Conservation (phyloP, 1,140 invertebrate genomes). For the Saxidomus purpurata region DNA sequence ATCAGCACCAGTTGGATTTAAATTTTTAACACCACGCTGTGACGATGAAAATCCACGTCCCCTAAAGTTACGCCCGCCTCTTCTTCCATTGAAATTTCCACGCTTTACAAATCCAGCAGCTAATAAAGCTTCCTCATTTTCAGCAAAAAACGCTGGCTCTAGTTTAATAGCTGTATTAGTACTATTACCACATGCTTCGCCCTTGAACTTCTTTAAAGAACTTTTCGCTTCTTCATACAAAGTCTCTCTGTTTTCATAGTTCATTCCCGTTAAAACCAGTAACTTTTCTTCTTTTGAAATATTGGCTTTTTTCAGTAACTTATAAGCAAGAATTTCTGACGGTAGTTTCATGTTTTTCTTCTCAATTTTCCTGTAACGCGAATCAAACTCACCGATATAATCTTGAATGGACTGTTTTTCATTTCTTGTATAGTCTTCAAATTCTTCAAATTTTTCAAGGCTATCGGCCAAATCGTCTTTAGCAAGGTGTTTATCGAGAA, state of each 20-base stretch:
- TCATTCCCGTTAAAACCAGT: slow-evolving; percentile 71
- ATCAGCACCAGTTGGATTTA: slow-evolving; percentile 61
- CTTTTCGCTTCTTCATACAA: slow-evolving; percentile 70
- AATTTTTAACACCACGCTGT: no score
- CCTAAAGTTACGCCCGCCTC: background rate
- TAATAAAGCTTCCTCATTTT: slow-evolving; percentile 71
- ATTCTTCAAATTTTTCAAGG: slow-evolving; percentile 65
- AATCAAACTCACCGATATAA: slow-evolving; percentile 50
- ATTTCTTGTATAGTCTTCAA: slow-evolving; percentile 56
- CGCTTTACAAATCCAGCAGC: slow-evolving; percentile 31
- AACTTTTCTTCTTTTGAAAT: slow-evolving; percentile 72
- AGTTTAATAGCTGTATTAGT: slow-evolving; percentile 45
- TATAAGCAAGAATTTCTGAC: slow-evolving; percentile 72
- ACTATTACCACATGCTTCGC: background rate
- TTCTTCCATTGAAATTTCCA: no score
- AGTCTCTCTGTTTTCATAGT: slow-evolving; percentile 66
- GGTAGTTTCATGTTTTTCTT: slow-evolving; percentile 69
- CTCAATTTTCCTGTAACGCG: slow-evolving; percentile 66
- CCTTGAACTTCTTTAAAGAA: slow-evolving; percentile 66
- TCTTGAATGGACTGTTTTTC: slow-evolving; percentile 24
- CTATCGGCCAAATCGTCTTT: slow-evolving; percentile 66
- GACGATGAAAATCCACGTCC: background rate
- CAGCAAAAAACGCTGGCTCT: slow-evolving; percentile 64
- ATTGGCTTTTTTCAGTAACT: slow-evolving; percentile 68
- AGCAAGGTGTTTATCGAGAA: slow-evolving; percentile 66